A percentile compares a stretch with the other conserved stretches of the same genome.
These are phyloP conservation scores for Aelia acuminata DNA, from an alignment of 2,888 invertebrate genomes.

Conservation along the genomic window DNA sequence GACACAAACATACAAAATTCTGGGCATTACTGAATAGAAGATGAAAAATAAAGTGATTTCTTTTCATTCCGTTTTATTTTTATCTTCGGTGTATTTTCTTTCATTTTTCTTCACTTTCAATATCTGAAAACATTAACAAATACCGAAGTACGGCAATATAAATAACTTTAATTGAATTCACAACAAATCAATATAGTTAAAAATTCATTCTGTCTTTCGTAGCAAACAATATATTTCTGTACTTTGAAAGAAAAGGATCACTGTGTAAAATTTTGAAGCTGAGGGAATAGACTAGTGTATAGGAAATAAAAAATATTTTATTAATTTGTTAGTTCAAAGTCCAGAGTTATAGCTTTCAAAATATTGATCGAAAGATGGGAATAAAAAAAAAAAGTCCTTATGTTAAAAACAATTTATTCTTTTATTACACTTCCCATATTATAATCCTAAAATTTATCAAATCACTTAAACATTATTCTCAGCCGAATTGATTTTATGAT, in stretches of 20 bases:
- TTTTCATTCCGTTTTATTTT: no score
- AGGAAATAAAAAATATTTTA: no score
- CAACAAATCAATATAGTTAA: not conserved
- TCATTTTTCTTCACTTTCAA: not conserved
- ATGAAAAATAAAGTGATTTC: not conserved
- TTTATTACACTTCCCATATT: not conserved
- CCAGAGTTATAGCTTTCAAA: not conserved
- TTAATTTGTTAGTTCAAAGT: no score
- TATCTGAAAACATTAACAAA: not conserved
- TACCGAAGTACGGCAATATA: not conserved
- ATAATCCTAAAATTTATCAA: not conserved
- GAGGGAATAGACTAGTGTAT: no score
- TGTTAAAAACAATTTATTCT: constrained; percentile 30
- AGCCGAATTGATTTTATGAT: not conserved
- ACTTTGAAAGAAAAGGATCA: no score
- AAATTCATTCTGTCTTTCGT: no score
- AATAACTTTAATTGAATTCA: not conserved
- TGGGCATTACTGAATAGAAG: not conserved
- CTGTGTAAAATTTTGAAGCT: no score
- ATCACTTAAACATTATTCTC: not conserved
- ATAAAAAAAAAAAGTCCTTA: not conserved
- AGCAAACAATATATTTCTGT: no score
- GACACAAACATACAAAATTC: not conserved
- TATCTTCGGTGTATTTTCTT: no score
- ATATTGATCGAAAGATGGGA: not conserved